phyloP scores from a whole-genome alignment of 2,888 invertebrate genomes.

The Resseliella maxima region DNA sequence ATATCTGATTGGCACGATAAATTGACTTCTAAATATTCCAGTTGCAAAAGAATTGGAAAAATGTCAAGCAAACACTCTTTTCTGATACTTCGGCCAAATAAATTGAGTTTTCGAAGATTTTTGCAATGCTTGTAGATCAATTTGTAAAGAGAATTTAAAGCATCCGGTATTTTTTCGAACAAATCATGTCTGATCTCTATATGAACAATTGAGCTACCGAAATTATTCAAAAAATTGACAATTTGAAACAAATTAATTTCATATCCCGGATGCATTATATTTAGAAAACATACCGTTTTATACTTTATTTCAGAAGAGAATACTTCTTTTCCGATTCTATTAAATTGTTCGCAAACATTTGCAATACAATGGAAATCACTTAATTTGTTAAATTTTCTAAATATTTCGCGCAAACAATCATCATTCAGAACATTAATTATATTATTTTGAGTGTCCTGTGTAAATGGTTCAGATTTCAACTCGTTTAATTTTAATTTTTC shows the following conservation, averaged over 20 bases:
- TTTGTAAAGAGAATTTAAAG: not conserved
- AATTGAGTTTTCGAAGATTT: conserved; percentile 19
- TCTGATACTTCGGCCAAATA: not conserved
- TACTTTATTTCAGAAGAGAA: conserved; percentile 12
- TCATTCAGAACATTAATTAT: conserved; percentile 20
- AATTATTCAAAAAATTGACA: not conserved
- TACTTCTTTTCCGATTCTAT: conserved; percentile 21
- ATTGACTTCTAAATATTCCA: not conserved
- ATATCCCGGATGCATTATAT: conserved; percentile 10
- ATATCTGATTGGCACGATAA: conserved; percentile 10
- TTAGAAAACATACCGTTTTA: not conserved
- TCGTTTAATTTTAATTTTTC: conserved; percentile 3
- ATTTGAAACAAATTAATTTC: conserved; percentile 1
- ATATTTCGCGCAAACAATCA: conserved; percentile 33
- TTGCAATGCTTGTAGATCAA: conserved; percentile 13
- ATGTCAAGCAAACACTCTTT: conserved; percentile 11
- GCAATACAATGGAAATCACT: conserved; percentile 33
- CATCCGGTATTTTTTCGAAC: conserved; percentile 25
- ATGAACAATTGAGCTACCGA: conserved; percentile 21
- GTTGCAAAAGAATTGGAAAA: conserved; percentile 9
- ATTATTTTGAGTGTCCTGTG: conserved; percentile 17
- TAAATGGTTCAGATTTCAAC: not conserved
- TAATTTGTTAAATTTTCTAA: conserved; percentile 9
- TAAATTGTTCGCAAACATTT: conserved; percentile 27
- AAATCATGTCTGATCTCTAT: not conserved